Evolutionary conservation across 2,797 vertebrate genomes (phyloP).

Genomic region (Ptychobarbus kaznakovi): DNA sequence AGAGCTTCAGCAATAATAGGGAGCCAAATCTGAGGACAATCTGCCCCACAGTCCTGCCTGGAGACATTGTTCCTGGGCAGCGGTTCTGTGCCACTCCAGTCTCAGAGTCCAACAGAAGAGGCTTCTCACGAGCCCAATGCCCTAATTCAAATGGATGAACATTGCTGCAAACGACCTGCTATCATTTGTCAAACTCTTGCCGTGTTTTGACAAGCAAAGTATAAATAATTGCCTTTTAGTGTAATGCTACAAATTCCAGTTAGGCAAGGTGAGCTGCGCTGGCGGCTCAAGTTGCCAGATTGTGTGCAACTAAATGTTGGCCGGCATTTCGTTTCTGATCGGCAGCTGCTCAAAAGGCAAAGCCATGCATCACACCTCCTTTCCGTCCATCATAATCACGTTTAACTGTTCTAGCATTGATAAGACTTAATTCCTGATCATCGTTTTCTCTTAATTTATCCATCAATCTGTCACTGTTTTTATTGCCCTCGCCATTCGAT

Average conservation of each 20-base stretch:
- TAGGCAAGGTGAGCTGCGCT: constrained; percentile 27
- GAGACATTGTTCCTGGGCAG: background rate
- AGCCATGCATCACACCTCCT: background rate
- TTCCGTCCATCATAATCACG: constrained; percentile 15
- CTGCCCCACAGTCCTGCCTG: constrained; percentile 1
- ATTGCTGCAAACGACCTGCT: constrained; percentile 19
- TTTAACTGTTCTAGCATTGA: background rate
- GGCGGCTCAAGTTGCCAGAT: constrained; percentile 35
- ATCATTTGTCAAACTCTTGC: constrained; percentile 59
- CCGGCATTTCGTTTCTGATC: background rate
- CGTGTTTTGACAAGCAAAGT: constrained; percentile 55
- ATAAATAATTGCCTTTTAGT: constrained; percentile 58
- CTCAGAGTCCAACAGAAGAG: constrained; percentile 30
- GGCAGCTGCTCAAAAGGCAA: constrained; percentile 35
- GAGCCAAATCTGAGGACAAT: background rate
- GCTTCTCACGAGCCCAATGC: constrained; percentile 18
- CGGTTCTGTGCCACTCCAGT: background rate
- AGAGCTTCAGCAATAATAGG: background rate
- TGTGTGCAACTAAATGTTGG: constrained; percentile 25
- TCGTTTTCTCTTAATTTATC: constrained; percentile 52
- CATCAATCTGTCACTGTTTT: constrained; percentile 54
- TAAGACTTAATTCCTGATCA: constrained; percentile 28
- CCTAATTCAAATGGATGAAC: constrained; percentile 60
- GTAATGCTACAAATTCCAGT: constrained; percentile 52
- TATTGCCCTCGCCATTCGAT: constrained; percentile 65